Base-by-base conservation (phyloP, 2,113 vertebrate species). In the Malurus alboscapulatus region DNA sequence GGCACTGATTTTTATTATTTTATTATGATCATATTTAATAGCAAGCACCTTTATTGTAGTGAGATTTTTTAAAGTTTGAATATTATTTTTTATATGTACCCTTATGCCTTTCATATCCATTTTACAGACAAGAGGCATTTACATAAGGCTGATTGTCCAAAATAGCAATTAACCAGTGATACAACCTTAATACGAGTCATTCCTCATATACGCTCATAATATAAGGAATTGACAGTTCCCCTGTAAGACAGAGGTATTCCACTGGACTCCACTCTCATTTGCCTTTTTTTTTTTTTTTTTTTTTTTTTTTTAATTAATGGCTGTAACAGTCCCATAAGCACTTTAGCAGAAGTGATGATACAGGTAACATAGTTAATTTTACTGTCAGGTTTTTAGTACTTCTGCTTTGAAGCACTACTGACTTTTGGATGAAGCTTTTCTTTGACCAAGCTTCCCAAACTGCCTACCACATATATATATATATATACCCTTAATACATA, bases 381-480 rank as follows among this genome's bases (percentile, higher is more conserved):
- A 11, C 42, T 34, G 4, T 29, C 8, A 30, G 4, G 6, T 62
- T 83, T 88, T 66, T 24, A 17, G 38, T 50, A 12, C 34, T 84
- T 66, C 22, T 69, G 8, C 22, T 48, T 29, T 53, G 65, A 81
- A 87, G 15, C 9, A 19, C 21, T 53, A 19, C 7, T 71, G 34
- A 45, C 17, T 76, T 86, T 76, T 22, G 19, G 36, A 67, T 10
- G n/a, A 69, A 34, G 14, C 2, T 45, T 69, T 78, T 74, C 16
- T 82, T 80, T n/a, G 42, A 55, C 27, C 26, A 69, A 53, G 20
- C 1, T 66, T 29, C 29, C 58, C 0, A 0, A 55, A 25, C 7
- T 0, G 0, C 34, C 34, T 17, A 17, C 25, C 17, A 20, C 20
- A 4, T 17, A 42, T 5, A 38, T 11, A 38, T 38, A 38, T 38